Evolutionary conservation across 2,888 invertebrate genomes (phyloP), one percentile per base, ranked within the genome.

Genomic region (Neocrepidodera transversa): DNA sequence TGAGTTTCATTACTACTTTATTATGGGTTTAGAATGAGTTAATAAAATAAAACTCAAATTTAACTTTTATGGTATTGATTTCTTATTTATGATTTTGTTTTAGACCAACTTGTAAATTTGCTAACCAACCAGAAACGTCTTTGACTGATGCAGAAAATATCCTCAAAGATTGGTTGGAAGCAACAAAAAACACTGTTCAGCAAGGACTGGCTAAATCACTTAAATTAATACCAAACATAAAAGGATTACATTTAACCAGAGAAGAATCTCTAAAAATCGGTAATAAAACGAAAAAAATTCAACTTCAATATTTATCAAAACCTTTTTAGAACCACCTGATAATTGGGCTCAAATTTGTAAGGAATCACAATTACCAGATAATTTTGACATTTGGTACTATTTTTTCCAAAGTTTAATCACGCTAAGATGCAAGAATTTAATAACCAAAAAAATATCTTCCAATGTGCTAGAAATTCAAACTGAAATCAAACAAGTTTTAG

Each of bases 351-450:
- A 78, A 7, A 84, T 91, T 36, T 89, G 88, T 74, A 76, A 81
- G 10, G 82, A 85, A 2, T 79, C 89, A 0, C 81, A 83, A 56
- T 79, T 91, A n/a, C 80, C 82, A 1, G 76, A 77, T 4, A 77
- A 78, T 30, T 76, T 85, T 14, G 87, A 89, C 65, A 87, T 91
- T 5, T 92, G 91, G 87, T 84, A 85, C 35, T 82, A 85, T 63
- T 88, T 87, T 73, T 92, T 90, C 78, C 88, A 91, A 74, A 87
- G 88, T 0, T 76, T 91, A 5, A 80, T 92, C 26, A 90, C 91
- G n/a, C 78, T 83, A 30, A 82, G 92, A 35, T 87, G 88, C 8
- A 84, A 86, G 69, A 81, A 82, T 2, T 84, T 90, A 49, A 84
- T 90, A 58, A 80, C 81, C 0, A 81, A 77, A 68, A 76, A 74